Evolutionary conservation across 2,888 invertebrate species (phyloP).

Genomic region (Aquatica leii): DNA sequence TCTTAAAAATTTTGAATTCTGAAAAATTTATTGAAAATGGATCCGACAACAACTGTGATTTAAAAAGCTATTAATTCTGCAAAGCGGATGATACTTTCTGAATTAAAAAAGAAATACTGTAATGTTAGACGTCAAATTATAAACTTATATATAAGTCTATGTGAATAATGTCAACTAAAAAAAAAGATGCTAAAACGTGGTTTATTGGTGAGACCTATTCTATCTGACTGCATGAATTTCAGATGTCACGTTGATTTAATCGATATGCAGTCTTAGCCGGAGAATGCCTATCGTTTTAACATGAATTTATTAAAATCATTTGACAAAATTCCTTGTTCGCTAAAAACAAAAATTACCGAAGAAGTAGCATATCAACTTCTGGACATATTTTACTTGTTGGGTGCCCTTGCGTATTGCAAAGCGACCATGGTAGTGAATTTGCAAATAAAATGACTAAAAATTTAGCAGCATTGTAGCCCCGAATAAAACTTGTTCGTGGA

Average conservation of each 20-base stretch:
- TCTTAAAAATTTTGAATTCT: not conserved
- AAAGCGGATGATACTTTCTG: not conserved
- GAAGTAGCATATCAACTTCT: conserved; percentile 29
- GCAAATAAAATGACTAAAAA: conserved; percentile 31
- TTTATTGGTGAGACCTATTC: not conserved
- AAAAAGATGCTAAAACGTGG: not conserved
- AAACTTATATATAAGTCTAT: not conserved
- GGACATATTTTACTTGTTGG: conserved; percentile 38
- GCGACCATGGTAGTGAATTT: conserved; percentile 41
- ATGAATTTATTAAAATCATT: conserved; percentile 28
- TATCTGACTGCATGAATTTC: not conserved
- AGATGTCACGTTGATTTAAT: conserved; percentile 18
- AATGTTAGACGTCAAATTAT: not conserved
- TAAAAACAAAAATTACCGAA: conserved; percentile 19
- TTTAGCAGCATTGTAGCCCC: conserved; percentile 47
- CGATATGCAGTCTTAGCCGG: conserved; percentile 23
- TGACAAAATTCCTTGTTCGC: conserved; percentile 31
- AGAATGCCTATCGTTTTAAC: conserved; percentile 23
- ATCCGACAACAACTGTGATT: not conserved
- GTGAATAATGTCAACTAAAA: not conserved
- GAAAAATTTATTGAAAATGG: not conserved
- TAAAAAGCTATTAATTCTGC: not conserved
- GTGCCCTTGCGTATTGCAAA: conserved; percentile 40
- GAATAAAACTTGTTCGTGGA: conserved; percentile 5
- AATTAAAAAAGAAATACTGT: not conserved